Conservation (phyloP, 2,797 vertebrate genomes). For the Remorina albescens region DNA sequence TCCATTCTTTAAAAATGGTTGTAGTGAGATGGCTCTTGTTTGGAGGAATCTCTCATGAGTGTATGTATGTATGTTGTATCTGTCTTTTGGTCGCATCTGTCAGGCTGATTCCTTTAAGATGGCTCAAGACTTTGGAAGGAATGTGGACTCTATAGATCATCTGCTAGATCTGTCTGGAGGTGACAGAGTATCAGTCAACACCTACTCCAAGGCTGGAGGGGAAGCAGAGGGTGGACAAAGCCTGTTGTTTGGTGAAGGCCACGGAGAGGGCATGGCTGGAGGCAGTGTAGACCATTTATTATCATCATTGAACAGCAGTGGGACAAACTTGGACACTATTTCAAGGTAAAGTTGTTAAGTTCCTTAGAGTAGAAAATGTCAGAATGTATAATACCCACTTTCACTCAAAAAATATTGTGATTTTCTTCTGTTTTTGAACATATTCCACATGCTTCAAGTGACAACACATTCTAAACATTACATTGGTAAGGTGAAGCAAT, state of each 20-base stretch:
- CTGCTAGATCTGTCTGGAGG: slow-evolving; percentile 80
- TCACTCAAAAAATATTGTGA: not conserved
- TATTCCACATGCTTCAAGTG: not conserved
- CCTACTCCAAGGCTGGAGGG: slow-evolving; percentile 49
- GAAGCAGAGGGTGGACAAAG: slow-evolving; percentile 8
- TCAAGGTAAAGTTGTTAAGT: slow-evolving; percentile 30
- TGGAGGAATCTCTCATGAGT: not conserved
- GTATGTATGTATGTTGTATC: not conserved
- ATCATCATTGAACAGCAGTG: slow-evolving; percentile 77
- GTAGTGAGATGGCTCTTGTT: not conserved
- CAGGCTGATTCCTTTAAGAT: slow-evolving; percentile 96
- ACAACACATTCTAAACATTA: not conserved
- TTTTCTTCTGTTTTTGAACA: not conserved
- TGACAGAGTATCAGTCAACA: slow-evolving; percentile 60
- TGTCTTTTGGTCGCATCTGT: not conserved
- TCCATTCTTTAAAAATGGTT: not conserved
- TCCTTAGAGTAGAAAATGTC: not conserved
- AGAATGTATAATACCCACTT: not conserved
- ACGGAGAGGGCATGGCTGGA: slow-evolving; percentile 62
- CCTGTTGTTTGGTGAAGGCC: slow-evolving; percentile 63
- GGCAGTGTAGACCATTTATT: slow-evolving; percentile 74
- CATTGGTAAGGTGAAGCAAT: not conserved
- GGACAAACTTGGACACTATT: slow-evolving; percentile 40
- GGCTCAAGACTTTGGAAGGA: slow-evolving; percentile 88
- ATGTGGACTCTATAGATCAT: slow-evolving; percentile 80